Base-by-base conservation (phyloP, 1,140 invertebrate genomes). In the Teleogryllus occipitalis region DNA sequence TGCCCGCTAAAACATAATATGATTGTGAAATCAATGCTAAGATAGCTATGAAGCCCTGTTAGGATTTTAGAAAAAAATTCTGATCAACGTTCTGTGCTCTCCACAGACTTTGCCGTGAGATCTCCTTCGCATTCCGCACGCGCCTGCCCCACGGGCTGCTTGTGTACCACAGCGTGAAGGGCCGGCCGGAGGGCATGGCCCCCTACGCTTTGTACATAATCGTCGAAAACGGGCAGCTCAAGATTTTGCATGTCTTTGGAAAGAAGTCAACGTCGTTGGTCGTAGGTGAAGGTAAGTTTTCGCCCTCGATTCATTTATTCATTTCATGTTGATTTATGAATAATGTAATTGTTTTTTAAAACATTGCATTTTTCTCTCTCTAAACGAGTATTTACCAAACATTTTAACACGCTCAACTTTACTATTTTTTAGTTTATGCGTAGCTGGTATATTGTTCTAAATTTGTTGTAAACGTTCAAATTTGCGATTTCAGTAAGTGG, bases 191-290 rank as follows among this genome's bases (percentile, higher is more conserved):
- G 80, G 90, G 92, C 77, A 89, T 92, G 85, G 89, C 90, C 80
- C 94, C 94, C 14, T 95, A 96, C 84, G 95, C 95, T 79, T 87
- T 96, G 27, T 96, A 96, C 86, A 93, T 96, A 54, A 96, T 95
- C 82, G 93, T 96, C 46, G 94, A 96, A 84, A 95, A 96, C 85
- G 95, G 95, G 46, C 93, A 95, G 85, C 85, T 96, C 15, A 95
- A 96, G 88, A 93, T 96, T 76, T 94, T 96, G n/a, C 94, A 96
- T 84, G 93, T 96, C 22, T 95, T 95, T 86, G 94, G 94, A 4
- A 94, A 95, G 85, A 91, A 93, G 85, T 91, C 93, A 75, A 95
- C 94, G 8, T 95, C 93, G 80, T 81, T 96, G 72, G 95, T 93
- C 7, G 93, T 96, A n/a, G 95, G 95, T 54, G 90, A 95, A 86